A percentile compares a stretch with the other conserved stretches of the same genome.
These are phyloP conservation scores for Zingel zingel DNA, from an alignment of 2,113 vertebrate species.

Conservation along the genomic window DNA sequence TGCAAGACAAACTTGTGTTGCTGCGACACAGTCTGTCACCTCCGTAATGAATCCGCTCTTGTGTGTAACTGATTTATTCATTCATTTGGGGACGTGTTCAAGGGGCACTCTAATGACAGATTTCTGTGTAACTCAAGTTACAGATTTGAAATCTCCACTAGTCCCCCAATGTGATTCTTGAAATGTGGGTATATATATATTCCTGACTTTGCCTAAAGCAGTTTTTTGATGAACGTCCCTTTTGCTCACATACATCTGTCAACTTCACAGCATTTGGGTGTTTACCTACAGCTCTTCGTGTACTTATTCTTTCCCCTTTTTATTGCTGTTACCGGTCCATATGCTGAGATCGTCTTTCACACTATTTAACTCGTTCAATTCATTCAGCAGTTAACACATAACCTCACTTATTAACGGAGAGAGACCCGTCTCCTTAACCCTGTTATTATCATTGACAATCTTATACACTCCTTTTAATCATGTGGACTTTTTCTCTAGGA, in stretches of 20 bases:
- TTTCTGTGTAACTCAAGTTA: not conserved
- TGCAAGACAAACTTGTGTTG: not conserved
- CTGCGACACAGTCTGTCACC: not conserved
- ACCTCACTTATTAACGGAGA: constrained; percentile 17
- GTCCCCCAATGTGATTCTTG: not conserved
- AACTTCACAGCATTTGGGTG: not conserved
- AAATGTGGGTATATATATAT: not conserved
- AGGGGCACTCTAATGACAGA: not conserved
- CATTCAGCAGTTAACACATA: not conserved
- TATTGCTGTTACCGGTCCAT: not conserved
- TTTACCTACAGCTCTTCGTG: not conserved
- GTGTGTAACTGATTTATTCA: not conserved
- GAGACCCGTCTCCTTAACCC: not conserved
- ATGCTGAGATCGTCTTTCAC: not conserved
- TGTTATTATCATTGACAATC: not conserved
- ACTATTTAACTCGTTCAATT: not conserved
- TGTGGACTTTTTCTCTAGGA: not conserved
- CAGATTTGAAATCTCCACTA: not conserved
- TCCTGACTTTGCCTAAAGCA: not conserved
- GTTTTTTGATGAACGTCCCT: not conserved
- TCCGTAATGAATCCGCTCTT: not conserved
- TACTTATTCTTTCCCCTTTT: not conserved
- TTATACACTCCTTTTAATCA: not conserved
- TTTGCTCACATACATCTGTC: not conserved
- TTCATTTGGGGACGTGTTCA: fast-evolving